Evolutionary conservation across 2,797 vertebrate species (phyloP).

Genomic region (Remorina albescens): DNA sequence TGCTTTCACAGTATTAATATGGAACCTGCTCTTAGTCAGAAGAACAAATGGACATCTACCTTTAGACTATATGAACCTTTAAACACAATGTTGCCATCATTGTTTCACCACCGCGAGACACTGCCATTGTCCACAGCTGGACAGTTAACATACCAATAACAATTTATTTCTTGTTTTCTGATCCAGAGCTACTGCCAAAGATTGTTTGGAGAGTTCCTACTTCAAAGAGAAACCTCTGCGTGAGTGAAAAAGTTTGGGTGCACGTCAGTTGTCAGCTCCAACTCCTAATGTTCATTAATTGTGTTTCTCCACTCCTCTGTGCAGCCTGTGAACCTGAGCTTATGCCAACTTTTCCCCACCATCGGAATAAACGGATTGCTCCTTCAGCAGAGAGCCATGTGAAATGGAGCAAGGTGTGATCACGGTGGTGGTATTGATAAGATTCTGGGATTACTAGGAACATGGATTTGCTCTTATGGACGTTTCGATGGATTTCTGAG

Average conservation of each 20-base stretch:
- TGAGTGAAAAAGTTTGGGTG: constrained; percentile 80
- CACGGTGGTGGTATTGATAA: not conserved
- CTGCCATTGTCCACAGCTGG: no score
- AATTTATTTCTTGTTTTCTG: constrained; percentile 22
- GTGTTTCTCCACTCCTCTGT: not conserved
- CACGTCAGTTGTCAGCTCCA: not conserved
- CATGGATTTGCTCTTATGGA: not conserved
- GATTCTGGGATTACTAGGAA: not conserved
- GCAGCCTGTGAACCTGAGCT: constrained; percentile 96
- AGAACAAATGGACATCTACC: no score
- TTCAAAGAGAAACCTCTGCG: constrained; percentile 98
- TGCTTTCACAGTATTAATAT: no score
- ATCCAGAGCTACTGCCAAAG: constrained; percentile 89
- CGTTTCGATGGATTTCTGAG: not conserved
- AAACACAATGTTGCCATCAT: not conserved
- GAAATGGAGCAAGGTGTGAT: constrained; percentile 87
- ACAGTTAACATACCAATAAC: not conserved
- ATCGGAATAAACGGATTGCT: constrained; percentile 91
- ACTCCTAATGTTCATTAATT: not conserved
- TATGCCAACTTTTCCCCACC: constrained; percentile 98
- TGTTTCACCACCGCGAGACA: not conserved
- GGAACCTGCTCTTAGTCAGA: no score
- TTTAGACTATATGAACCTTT: no score
- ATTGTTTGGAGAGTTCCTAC: constrained; percentile 95
- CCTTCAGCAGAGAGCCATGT: constrained; percentile 70